Conservation (phyloP, 2,797 vertebrate species). For the Anguilla megastoma region DNA sequence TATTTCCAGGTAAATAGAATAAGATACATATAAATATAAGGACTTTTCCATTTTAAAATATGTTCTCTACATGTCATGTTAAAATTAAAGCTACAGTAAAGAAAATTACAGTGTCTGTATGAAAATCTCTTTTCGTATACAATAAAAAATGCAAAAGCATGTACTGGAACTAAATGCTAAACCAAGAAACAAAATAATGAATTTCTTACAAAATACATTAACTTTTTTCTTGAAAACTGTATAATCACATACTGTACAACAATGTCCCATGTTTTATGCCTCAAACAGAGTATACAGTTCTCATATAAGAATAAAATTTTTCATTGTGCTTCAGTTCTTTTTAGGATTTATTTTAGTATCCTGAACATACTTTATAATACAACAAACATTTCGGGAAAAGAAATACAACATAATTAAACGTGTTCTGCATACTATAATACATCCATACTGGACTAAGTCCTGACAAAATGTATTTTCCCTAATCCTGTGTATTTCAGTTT, state of each 20-base stretch:
- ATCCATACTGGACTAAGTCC: not conserved
- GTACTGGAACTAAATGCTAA: slow-evolving; percentile 44
- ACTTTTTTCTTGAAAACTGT: slow-evolving; percentile 60
- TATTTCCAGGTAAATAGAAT: slow-evolving; percentile 64
- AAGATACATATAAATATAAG: slow-evolving; percentile 68
- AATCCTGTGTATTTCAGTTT: not conserved
- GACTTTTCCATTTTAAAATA: slow-evolving; percentile 55
- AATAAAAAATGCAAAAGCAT: slow-evolving; percentile 46
- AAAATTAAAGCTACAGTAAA: slow-evolving; percentile 33
- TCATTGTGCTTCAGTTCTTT: not conserved
- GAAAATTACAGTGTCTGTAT: slow-evolving; percentile 37
- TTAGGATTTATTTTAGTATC: not conserved
- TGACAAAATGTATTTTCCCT: not conserved
- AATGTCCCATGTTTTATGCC: slow-evolving; percentile 15
- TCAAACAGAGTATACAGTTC: not conserved
- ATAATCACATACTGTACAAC: slow-evolving; percentile 45
- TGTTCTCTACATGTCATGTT: slow-evolving; percentile 55
- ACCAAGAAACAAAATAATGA: slow-evolving; percentile 42
- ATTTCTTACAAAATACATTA: slow-evolving; percentile 49
- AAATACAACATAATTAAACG: not conserved
- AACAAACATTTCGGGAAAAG: not conserved
- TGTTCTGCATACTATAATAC: not conserved
- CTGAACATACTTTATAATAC: not conserved
- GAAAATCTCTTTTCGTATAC: slow-evolving; percentile 31
- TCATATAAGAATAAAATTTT: not conserved